Conservation (phyloP, 2,888 invertebrate genomes). For the Hartigia nigra region DNA sequence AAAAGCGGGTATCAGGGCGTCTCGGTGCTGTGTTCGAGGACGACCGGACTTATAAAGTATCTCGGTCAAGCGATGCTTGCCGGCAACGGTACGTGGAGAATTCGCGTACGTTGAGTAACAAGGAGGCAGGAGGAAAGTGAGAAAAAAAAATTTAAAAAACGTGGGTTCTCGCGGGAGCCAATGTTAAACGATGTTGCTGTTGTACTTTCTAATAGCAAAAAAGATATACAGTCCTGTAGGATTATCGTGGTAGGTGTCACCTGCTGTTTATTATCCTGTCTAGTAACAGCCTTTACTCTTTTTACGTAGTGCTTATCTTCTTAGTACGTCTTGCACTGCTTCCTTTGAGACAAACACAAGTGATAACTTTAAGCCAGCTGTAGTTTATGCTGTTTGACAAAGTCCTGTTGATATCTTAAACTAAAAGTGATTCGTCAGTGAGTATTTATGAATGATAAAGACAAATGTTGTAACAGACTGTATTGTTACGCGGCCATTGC, state of each 20-base stretch:
- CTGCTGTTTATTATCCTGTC: background rate
- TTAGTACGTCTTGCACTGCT: background rate
- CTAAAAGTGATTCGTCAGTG: background rate
- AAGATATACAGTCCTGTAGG: background rate
- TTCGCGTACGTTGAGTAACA: background rate
- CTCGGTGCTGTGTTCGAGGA: constrained; percentile 1
- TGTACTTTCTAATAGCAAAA: background rate
- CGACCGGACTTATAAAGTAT: background rate
- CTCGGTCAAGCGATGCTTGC: constrained; percentile 8
- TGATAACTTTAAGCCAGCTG: background rate
- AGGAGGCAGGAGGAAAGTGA: constrained; percentile 9
- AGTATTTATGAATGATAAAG: background rate
- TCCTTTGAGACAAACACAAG: background rate
- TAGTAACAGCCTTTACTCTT: background rate
- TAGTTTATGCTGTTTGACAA: background rate
- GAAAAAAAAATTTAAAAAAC: constrained; percentile 4
- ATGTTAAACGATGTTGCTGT: background rate
- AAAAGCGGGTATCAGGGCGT: constrained; percentile 1
- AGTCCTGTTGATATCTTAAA: background rate
- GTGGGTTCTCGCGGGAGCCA: constrained; percentile 3
- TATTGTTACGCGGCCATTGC: background rate
- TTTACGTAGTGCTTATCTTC: background rate
- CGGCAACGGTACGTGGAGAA: background rate
- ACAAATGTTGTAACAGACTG: background rate
- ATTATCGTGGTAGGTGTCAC: background rate